Evolutionary conservation across 37 sponge, comb jelly and placozoan genomes (phyloP).

Genomic region (Spongia lamella): DNA sequence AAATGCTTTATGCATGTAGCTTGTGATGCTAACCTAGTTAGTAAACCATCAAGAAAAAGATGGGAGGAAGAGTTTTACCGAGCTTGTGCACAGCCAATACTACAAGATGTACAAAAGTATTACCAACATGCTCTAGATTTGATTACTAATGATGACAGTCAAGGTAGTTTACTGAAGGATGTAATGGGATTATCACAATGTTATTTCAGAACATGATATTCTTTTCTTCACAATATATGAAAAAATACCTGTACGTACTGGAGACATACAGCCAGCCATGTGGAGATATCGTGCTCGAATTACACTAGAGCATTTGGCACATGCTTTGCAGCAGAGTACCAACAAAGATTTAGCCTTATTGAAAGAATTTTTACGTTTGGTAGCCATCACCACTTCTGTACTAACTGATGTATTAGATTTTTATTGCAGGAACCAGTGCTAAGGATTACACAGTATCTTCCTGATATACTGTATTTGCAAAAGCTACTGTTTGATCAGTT

Average conservation of each 20-base stretch:
- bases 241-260: conserved; percentile 6
- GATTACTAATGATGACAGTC: conserved; percentile 49
- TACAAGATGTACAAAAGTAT: conserved; percentile 11
- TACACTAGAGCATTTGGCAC: conserved; percentile 55
- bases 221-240: conserved; percentile 67
- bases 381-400: background rate
- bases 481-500: conserved; percentile 33
- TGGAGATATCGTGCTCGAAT: conserved; percentile 65
- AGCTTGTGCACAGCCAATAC: background rate
- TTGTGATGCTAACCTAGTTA: too few species aligned
- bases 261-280: conserved; percentile 35
- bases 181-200: background rate
- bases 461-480: conserved; percentile 68
- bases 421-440: conserved; percentile 53
- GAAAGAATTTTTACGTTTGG: conserved; percentile 56
- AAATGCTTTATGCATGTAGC: too few species aligned
- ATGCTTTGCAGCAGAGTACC: conserved; percentile 23
- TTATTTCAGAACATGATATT: conserved; percentile 52
- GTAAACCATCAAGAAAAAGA: background rate
- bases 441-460: conserved; percentile 73
- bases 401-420: background rate
- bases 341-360: conserved; percentile 46
- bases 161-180: conserved; percentile 46
- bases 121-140: conserved; percentile 23
- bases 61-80: conserved; percentile 11